Evolutionary conservation across 2,113 vertebrate species (phyloP).

Genomic region (Cercopithecus mona): DNA sequence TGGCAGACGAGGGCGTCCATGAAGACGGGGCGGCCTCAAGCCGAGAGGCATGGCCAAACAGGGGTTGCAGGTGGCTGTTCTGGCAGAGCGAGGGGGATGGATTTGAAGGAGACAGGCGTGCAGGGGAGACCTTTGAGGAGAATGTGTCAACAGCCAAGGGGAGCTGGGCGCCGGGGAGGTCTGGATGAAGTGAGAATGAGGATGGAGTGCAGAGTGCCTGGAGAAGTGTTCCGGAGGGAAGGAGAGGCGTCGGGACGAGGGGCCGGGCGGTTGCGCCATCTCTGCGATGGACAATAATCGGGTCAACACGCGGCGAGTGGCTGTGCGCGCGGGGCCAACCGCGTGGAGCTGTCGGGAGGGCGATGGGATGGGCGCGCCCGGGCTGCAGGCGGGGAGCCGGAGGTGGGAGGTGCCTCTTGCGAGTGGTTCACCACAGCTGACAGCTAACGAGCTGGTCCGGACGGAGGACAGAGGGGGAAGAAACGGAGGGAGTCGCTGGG

Average conservation of each 20-base stretch:
- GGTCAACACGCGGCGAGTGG: background rate
- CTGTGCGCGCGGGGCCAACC: background rate
- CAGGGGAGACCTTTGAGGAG: background rate
- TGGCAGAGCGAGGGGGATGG: background rate
- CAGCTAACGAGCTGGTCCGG: background rate
- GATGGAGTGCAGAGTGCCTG: background rate
- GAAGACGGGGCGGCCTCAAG: background rate
- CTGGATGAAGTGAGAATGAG: background rate
- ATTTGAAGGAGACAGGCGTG: background rate
- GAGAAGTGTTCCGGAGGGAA: background rate
- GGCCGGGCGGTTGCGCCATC: background rate
- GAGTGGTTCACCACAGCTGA: background rate
- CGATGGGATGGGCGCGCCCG: background rate
- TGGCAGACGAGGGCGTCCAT: background rate
- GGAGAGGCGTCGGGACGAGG: background rate
- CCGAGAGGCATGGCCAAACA: background rate
- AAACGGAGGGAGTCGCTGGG: background rate
- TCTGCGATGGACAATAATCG: background rate
- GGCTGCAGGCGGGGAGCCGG: background rate
- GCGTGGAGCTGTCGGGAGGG: background rate
- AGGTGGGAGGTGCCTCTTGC: conserved; percentile 4
- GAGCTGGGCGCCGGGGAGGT: background rate
- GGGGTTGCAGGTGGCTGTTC: background rate
- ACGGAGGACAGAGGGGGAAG: background rate
- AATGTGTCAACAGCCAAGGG: background rate